Evolutionary conservation across 2,797 vertebrate species (phyloP), one percentile per base, ranked within the genome.

Genomic region (Acanthis flammea): DNA sequence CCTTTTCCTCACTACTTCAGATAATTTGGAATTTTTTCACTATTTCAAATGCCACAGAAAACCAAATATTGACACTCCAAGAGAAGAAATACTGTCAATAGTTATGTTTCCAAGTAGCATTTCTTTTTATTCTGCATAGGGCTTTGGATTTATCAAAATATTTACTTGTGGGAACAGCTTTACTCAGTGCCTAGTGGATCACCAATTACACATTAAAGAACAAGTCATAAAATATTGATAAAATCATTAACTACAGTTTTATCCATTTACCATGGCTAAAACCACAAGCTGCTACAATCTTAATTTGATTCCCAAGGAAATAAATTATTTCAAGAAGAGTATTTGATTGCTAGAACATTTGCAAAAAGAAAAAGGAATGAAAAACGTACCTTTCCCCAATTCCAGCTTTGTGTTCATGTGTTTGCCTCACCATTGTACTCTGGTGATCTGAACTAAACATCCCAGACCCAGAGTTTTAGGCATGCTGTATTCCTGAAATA

Each of bases 221-320:
- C 22, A 72, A 86, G 48, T 74, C 58, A 96, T 82, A 84, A 96
- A 97, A 95, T 95, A 96, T 94, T 97, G 93, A 96, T 97, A 63
- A 96, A 95, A 95, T 94, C 94, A 92, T 97, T 96, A 96, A 95
- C 51, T 95, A 83, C 41, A 79, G 12, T 93, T 95, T 93, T 92
- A 61, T 78, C 44, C 86, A 71, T 92, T 96, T 96, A 95, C 63
- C 30, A 79, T 91, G 61, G 88, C 68, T 94, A 71, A 65, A 95
- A 92, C 67, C 68, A 95, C 51, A 91, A 79, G 68, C 67, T 90
- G 47, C 71, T 80, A 81, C 51, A 86, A 70, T 91, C 68, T 92
- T 86, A 77, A 90, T 88, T 96, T 81, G 75, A 82, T 95, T 96
- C 58, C 47, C 86, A 81, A 66, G 74, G 66, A 97, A 95, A 91